Evolutionary conservation across 92 coral and sea anemone genomes (phyloP), one percentile per base, ranked within the genome.

Genomic region (Heliopora coerulea): DNA sequence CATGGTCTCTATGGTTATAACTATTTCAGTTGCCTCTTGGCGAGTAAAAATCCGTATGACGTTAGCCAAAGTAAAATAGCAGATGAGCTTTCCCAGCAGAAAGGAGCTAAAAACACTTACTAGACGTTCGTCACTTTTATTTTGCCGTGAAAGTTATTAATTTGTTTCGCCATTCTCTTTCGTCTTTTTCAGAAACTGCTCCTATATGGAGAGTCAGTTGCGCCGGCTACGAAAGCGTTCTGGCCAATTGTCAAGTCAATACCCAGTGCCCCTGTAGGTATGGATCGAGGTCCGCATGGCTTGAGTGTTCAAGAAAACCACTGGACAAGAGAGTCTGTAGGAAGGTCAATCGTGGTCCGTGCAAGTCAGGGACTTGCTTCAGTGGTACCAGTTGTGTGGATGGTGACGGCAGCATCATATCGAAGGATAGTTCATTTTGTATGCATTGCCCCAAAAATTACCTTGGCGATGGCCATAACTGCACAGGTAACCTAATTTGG

Each of bases 401-500:
- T 52, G 76, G 76, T 2, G 76, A 69, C 33, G 76, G 49, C 3
- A 69, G n/a, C 2, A 25, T 28, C 1, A 50, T 69, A 13, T 44
- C 60, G 29, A 69, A 49, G 25, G 62, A 49, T 1, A 54, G 14
- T 48, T 87, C 96, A 0, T 84, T 87, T 26, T 93, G 98, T 80
- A 44, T 83, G 24, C 83, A 86, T 56, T 93, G 98, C 30, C 95
- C 96, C 14, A n/a, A n/a, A n/a, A 77, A 83, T 13, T 82, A 69
- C 19, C 52, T 82, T 24, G 98, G 98, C 0, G 93, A 93, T 39
- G 98, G 98, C 3, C 65, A 54, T 28, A 72, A 68, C 17, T 93
- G 98, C 68, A 73, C 91, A 85, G 85, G 98, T 93, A 73, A 30
- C n/a, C n/a, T n/a, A n/a, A n/a, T n/a, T n/a, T n/a, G n/a, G n/a